Percentiles rank a stretch among this genome's conserved stretches.
phyloP scores from a whole-genome alignment of 1,140 invertebrate species.

The Leptinotarsa undecemlineata region DNA sequence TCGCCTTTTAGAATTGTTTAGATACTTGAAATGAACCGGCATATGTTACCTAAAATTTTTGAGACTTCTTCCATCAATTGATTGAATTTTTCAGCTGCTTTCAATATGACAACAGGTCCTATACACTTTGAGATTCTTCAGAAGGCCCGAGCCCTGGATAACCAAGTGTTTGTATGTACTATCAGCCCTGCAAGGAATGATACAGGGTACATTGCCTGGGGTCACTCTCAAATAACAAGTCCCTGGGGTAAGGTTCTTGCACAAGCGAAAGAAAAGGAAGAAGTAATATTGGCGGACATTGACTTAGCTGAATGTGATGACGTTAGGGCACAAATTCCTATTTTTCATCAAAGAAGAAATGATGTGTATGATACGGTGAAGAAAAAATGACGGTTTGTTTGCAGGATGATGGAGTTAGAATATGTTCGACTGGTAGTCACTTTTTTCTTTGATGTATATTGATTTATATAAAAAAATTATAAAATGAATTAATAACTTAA shows the following conservation, averaged over 20 bases:
- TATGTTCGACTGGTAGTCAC: not conserved
- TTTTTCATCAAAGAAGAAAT: slow-evolving; percentile 72
- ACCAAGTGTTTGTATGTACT: slow-evolving; percentile 78
- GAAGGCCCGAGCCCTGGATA: slow-evolving; percentile 81
- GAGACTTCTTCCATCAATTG: no score
- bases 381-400: slow-evolving; percentile 8
- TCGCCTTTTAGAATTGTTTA: no score
- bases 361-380: slow-evolving; percentile 76
- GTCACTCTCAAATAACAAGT: slow-evolving; percentile 82
- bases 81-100: slow-evolving; percentile 72
- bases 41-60: no score
- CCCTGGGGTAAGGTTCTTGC: slow-evolving; percentile 85
- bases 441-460: no score
- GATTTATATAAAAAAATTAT: no score
- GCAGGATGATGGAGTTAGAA: not conserved
- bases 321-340: slow-evolving; percentile 80
- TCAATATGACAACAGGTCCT: slow-evolving; percentile 94
- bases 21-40: no score
- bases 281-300: slow-evolving; percentile 75
- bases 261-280: slow-evolving; percentile 71
- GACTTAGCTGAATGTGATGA: slow-evolving; percentile 75
- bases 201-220: slow-evolving; percentile 84
- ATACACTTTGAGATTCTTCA: slow-evolving; percentile 88
- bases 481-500: no score
- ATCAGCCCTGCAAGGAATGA: slow-evolving; percentile 78